Percentiles rank a stretch among this genome's conserved stretches.
Evolutionary conservation across 2,797 vertebrate genomes (phyloP).

Genomic region (Lacerta agilis): DNA sequence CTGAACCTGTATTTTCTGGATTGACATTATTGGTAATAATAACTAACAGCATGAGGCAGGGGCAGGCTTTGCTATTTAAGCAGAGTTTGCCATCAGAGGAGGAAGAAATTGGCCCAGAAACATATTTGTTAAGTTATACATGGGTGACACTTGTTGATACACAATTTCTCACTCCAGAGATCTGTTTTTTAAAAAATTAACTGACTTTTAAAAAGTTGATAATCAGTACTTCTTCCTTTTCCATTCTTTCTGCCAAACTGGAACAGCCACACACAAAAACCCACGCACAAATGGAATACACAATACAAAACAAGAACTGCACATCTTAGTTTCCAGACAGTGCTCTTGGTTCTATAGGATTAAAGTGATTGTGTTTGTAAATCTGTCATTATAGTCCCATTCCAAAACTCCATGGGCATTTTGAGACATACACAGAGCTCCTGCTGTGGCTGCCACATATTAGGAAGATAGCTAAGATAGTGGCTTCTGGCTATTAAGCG

Average conservation of each 20-base stretch:
- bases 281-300: background rate
- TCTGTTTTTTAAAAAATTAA: background rate
- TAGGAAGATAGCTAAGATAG: background rate
- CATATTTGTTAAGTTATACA: background rate
- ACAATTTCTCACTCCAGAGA: background rate
- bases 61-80: background rate
- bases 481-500: constrained; percentile 5
- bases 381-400: background rate
- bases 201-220: background rate
- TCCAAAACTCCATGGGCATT: background rate
- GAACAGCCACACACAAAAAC: background rate
- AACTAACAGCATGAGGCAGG: background rate
- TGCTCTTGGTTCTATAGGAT: background rate
- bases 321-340: background rate
- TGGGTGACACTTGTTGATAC: background rate
- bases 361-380: background rate
- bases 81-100: background rate
- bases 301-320: background rate
- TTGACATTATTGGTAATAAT: background rate
- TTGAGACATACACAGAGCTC: background rate
- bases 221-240: background rate
- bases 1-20: background rate
- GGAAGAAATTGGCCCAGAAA: background rate
- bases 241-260: background rate
- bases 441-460: background rate